These are phyloP conservation scores for Lypha dubia DNA, from an alignment of 2,888 invertebrate species.

Conservation along the genomic window DNA sequence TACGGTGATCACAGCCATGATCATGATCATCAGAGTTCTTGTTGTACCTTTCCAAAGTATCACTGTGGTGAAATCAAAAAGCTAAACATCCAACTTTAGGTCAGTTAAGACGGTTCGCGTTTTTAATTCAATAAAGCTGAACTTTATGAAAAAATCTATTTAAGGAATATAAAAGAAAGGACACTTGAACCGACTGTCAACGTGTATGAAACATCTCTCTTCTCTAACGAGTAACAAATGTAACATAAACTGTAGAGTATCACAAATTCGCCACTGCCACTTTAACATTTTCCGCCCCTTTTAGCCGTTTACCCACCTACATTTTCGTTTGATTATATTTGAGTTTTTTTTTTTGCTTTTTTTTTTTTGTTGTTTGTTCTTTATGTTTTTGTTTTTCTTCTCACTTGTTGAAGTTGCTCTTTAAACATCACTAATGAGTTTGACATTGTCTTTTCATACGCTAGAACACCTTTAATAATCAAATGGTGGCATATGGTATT, in stretches of 20 bases:
- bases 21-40: too few relatives aligned
- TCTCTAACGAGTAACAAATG: too few relatives aligned
- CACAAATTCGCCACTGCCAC: background rate
- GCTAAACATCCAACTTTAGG: too few relatives aligned
- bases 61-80: too few relatives aligned
- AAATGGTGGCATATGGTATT: slow-evolving; percentile 42
- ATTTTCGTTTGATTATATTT: slow-evolving; percentile 26
- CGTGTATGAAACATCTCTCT: too few relatives aligned
- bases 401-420: slow-evolving; percentile 67
- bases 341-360: background rate
- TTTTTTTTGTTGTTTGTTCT: background rate
- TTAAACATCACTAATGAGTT: slow-evolving; percentile 73
- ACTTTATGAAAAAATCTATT: too few relatives aligned
- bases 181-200: too few relatives aligned
- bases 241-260: background rate
- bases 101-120: too few relatives aligned
- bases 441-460: slow-evolving; percentile 69
- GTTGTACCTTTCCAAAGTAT: too few relatives aligned
- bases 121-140: too few relatives aligned
- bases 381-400: slow-evolving; percentile 8
- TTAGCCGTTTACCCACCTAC: background rate
- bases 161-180: too few relatives aligned
- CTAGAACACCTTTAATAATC: slow-evolving; percentile 48
- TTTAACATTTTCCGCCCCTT: background rate
- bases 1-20: too few relatives aligned